phyloP scores from a whole-genome alignment of 2,797 vertebrate species.

The Lithobates sylvaticus region DNA sequence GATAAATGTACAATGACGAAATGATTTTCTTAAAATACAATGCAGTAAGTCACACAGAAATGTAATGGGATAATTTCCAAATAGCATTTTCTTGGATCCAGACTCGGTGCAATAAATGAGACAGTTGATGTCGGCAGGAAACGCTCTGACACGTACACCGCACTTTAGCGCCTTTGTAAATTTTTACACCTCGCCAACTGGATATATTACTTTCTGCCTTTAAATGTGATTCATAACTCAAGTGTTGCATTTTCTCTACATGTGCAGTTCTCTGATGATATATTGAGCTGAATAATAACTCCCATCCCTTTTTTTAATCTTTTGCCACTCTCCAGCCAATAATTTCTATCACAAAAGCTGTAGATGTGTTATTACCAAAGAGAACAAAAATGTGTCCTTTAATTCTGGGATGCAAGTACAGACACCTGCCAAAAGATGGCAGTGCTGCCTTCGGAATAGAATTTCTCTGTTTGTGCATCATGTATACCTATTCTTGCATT shows the following conservation, averaged over 20 bases:
- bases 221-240: conserved; percentile 38
- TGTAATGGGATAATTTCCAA: conserved; percentile 46
- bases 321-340: conserved; percentile 45
- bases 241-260: conserved; percentile 48
- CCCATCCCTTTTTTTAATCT: conserved; percentile 53
- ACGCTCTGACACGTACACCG: conserved; percentile 17
- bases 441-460: conserved; percentile 45
- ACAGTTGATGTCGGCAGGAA: conserved; percentile 6
- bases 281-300: conserved; percentile 41
- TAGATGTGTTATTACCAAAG: conserved; percentile 44
- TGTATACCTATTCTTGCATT: conserved; percentile 58
- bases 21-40: conserved; percentile 22
- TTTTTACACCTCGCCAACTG: conserved; percentile 12
- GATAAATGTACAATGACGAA: conserved; percentile 29
- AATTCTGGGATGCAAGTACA: conserved; percentile 3
- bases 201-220: conserved; percentile 43
- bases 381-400: neutral
- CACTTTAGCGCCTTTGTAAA: conserved; percentile 8
- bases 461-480: conserved; percentile 28
- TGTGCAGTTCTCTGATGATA: conserved; percentile 44
- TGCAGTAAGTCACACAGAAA: conserved; percentile 33
- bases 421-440: conserved; percentile 43
- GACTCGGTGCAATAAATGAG: conserved; percentile 36
- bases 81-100: conserved; percentile 38
- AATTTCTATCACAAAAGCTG: conserved; percentile 51